These are phyloP conservation scores for Nephrotoma guestfalica DNA, from an alignment of 2,888 invertebrate genomes.

Conservation along the genomic window DNA sequence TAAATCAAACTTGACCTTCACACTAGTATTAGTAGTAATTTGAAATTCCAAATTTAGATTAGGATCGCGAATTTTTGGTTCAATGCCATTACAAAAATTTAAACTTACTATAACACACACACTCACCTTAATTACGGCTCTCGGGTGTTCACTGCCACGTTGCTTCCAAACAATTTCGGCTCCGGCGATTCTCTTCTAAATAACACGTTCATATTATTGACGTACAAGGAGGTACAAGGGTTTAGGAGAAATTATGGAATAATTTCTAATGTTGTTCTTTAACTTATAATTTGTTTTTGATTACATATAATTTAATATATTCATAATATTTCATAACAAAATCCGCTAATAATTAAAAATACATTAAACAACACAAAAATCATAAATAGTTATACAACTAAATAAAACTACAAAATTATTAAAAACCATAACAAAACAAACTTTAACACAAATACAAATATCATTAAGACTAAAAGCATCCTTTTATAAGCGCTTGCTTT, in stretches of 20 bases:
- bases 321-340: background rate
- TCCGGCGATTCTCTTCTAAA: background rate
- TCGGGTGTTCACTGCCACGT: background rate
- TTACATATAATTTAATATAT: background rate
- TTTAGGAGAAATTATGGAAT: background rate
- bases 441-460: background rate
- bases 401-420: background rate
- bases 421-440: background rate
- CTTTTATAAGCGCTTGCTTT: slow-evolving; percentile 39
- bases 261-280: background rate
- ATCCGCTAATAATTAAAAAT: background rate
- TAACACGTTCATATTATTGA: background rate
- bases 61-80: background rate
- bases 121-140: background rate
- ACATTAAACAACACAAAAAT: background rate
- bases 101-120: background rate
- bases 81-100: background rate
- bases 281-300: background rate
- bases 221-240: background rate
- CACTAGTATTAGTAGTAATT: background rate
- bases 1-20: background rate
- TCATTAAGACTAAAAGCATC: slow-evolving; percentile 31
- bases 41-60: background rate
- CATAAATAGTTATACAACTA: background rate
- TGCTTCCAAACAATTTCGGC: background rate